These are phyloP conservation scores for Porites cylindrica DNA, from an alignment of 92 coral and sea anemone genomes.

Conservation along the genomic window DNA sequence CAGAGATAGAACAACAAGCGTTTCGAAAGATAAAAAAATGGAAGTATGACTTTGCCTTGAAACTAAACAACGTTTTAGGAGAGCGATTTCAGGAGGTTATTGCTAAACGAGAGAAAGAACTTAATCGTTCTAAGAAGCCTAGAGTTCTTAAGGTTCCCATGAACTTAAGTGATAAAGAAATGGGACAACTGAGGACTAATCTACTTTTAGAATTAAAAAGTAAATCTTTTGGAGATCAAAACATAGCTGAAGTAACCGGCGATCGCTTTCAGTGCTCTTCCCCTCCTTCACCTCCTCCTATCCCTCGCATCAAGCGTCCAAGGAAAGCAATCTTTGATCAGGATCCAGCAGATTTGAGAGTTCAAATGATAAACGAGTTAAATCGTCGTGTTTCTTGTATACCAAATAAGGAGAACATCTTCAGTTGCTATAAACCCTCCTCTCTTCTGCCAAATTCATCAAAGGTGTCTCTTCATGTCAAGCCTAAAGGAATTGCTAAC, in stretches of 20 bases:
- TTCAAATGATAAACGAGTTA: conserved; percentile 56
- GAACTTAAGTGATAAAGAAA: conserved; percentile 54
- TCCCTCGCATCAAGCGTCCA: conserved; percentile 54
- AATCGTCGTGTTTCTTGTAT: conserved; percentile 31
- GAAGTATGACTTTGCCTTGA: conserved; percentile 61
- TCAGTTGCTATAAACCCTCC: conserved; percentile 34
- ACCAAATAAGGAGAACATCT: not conserved
- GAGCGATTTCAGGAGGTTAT: conserved; percentile 29
- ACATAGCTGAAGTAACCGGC: not conserved
- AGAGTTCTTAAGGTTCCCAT: conserved; percentile 61
- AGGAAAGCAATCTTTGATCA: conserved; percentile 32
- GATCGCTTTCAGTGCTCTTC: not conserved
- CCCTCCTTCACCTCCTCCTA: not conserved
- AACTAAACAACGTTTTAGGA: conserved; percentile 56
- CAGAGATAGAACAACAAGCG: conserved; percentile 69
- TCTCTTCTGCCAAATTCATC: conserved; percentile 20
- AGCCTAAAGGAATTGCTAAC: not conserved
- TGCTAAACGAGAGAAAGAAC: conserved; percentile 24
- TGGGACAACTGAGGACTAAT: conserved; percentile 37
- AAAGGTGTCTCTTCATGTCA: not conserved
- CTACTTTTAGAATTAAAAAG: conserved; percentile 45
- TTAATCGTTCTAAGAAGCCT: conserved; percentile 14
- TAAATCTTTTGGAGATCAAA: conserved; percentile 22
- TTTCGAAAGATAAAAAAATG: conserved; percentile 60
- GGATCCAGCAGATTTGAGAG: conserved; percentile 48